Evolutionary conservation across 2,113 vertebrate species (phyloP).

Genomic region (Megalops atlanticus): DNA sequence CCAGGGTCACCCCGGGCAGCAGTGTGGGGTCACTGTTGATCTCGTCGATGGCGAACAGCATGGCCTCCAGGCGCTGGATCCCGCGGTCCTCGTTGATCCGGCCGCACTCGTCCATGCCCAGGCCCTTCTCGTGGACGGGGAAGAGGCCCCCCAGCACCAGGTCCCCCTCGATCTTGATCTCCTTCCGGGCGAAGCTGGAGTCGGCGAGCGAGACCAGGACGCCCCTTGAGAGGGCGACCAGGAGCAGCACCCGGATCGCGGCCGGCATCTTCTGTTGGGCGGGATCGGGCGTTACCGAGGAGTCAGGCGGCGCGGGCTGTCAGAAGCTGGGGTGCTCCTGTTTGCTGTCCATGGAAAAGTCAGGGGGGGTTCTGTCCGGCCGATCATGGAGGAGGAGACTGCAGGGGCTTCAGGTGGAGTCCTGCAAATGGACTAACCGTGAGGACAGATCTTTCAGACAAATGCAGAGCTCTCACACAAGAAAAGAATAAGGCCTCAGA

Average conservation of each 20-base stretch:
- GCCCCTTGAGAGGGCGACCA: slow-evolving; percentile 85
- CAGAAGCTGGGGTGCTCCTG: slow-evolving; percentile 56
- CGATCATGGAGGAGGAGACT: slow-evolving; percentile 65
- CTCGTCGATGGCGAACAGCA: slow-evolving; percentile 95
- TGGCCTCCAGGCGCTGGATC: slow-evolving; percentile 95
- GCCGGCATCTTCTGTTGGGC: slow-evolving; percentile 79
- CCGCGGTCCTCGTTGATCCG: slow-evolving; percentile 94
- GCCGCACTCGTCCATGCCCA: slow-evolving; percentile 91
- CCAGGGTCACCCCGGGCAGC: slow-evolving; percentile 88
- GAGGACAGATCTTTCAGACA: neutral
- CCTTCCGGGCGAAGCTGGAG: slow-evolving; percentile 83
- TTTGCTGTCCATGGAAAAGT: slow-evolving; percentile 72
- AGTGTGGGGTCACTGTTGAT: slow-evolving; percentile 87
- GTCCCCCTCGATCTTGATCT: slow-evolving; percentile 97
- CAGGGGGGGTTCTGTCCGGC: slow-evolving; percentile 60
- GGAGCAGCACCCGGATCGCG: slow-evolving; percentile 72
- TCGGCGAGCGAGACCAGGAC: slow-evolving; percentile 83
- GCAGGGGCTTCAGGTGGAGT: slow-evolving; percentile 64
- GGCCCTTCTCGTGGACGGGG: slow-evolving; percentile 96
- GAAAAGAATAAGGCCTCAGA: neutral
- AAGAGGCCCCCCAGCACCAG: slow-evolving; percentile 94
- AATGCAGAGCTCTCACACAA: neutral
- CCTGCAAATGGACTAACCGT: slow-evolving; percentile 67
- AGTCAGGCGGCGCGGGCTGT: slow-evolving; percentile 52
- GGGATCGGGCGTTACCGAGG: slow-evolving; percentile 47